Base-by-base conservation (phyloP, 2,888 invertebrate species). In the Agriopis leucophaearia region DNA sequence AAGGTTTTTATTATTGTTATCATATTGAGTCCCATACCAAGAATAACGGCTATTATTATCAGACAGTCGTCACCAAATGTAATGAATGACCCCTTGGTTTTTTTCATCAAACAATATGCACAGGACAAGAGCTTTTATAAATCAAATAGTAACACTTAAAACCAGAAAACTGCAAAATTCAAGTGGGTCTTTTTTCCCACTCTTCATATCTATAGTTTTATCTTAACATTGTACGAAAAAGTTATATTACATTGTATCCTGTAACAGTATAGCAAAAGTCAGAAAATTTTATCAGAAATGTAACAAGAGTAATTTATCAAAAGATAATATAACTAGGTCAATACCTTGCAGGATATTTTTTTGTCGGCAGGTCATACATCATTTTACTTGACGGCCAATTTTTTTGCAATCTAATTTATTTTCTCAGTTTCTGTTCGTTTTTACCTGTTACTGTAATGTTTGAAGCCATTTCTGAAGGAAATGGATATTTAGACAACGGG, bases 341-440 rank as follows among this genome's bases (percentile, higher is more conserved):
- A 81, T 78, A 72, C 66, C 67, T 77, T 74, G 74, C 76, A 76
- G 80, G 78, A 81, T 80, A 80, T 83, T 87, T 84, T 86, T 86
- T 84, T 85, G 77, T 77, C 74, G 74, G 75, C 56, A 70, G 76
- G 80, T 83, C 90, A 90, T 91, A 89, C 84, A 91, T 91, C 91
- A 91, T 86, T 88, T 83, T 83, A 69, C 78, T 76, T 88, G 91
- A 90, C 90, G 85, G 84, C 78, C 85, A 87, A 87, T 90, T 88
- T 89, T 86, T 81, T 56, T 63, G 60, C 64, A 12, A 64, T 80
- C 77, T 79, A 79, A 81, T 79, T 86, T 84, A 86, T 85, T 83
- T 83, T 77, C 78, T 83, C 67, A 69, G 65, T 69, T 72, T 71
- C 63, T 65, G 57, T 55, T 72, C 70, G 67, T 62, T 59, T 70